Evolutionary conservation across 2,797 vertebrate species (phyloP).

Genomic region (Caiman crocodilus): DNA sequence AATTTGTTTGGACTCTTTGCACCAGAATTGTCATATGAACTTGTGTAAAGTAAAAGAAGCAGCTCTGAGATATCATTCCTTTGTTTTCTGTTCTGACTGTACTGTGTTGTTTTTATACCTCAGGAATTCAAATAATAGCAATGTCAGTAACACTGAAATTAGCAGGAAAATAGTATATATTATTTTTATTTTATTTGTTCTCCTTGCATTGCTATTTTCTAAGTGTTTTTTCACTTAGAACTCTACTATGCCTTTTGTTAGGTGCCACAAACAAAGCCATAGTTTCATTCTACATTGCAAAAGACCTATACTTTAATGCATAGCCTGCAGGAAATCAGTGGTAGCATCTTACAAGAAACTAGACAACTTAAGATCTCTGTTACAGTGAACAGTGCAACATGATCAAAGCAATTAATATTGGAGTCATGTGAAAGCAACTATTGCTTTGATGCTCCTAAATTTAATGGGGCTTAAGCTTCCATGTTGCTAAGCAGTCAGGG

Average conservation of each 20-base stretch:
- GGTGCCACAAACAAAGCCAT: not conserved
- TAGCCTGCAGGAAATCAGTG: not conserved
- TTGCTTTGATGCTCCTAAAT: not conserved
- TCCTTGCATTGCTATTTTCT: not conserved
- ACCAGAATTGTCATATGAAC: slow-evolving; percentile 45
- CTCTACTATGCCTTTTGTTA: not conserved
- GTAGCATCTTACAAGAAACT: not conserved
- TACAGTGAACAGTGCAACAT: not conserved
- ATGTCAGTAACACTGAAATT: not conserved
- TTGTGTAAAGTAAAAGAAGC: not conserved
- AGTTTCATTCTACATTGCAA: not conserved
- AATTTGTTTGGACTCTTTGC: slow-evolving; percentile 51
- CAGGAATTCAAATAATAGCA: not conserved
- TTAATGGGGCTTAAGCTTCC: not conserved
- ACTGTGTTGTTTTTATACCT: not conserved
- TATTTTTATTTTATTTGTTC: not conserved
- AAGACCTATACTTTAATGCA: not conserved
- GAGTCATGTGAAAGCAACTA: not conserved
- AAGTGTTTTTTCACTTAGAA: not conserved
- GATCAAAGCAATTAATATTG: not conserved
- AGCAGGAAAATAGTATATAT: not conserved
- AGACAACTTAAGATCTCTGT: not conserved
- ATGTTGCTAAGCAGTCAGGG: not conserved
- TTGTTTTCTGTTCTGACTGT: not conserved
- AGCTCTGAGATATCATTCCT: not conserved